phyloP scores from a whole-genome alignment of 2,888 invertebrate species.

The Eilema caniola region DNA sequence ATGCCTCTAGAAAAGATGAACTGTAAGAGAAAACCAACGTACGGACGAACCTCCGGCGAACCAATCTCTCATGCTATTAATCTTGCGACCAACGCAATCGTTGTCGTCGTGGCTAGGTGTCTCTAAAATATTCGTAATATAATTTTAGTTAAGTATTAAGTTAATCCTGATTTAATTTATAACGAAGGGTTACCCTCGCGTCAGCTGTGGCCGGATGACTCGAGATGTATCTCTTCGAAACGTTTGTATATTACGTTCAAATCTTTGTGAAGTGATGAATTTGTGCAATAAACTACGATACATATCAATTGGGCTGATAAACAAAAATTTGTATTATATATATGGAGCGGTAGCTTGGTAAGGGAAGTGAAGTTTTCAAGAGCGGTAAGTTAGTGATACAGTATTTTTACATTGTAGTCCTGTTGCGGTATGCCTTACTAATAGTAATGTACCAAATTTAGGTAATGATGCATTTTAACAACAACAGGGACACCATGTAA shows the following conservation, averaged over 20 bases:
- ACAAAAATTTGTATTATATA: constrained; percentile 68
- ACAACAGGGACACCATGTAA: constrained; percentile 11
- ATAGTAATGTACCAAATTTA: constrained; percentile 70
- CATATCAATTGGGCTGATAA: constrained; percentile 85
- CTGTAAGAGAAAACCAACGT: constrained; percentile 90
- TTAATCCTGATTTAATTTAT: constrained; percentile 59
- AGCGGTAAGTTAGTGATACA: constrained; percentile 75
- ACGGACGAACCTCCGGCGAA: constrained; percentile 72
- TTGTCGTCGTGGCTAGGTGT: constrained; percentile 68
- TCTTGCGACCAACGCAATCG: constrained; percentile 63
- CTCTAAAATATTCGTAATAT: constrained; percentile 64
- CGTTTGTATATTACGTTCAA: constrained; percentile 61
- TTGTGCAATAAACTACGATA: constrained; percentile 84
- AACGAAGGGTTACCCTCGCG: constrained; percentile 69
- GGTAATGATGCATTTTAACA: constrained; percentile 54
- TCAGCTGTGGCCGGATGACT: constrained; percentile 84
- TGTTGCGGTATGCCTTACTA: constrained; percentile 81
- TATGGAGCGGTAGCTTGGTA: constrained; percentile 81
- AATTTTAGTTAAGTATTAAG: constrained; percentile 46
- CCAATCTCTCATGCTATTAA: constrained; percentile 55
- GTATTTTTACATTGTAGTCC: constrained; percentile 77
- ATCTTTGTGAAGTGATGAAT: constrained; percentile 75
- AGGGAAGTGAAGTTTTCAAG: constrained; percentile 66
- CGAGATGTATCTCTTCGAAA: constrained; percentile 64
- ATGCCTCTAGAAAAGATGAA: constrained; percentile 94